phyloP scores from a whole-genome alignment of 2,113 vertebrate genomes.

The Nibea coibor region DNA sequence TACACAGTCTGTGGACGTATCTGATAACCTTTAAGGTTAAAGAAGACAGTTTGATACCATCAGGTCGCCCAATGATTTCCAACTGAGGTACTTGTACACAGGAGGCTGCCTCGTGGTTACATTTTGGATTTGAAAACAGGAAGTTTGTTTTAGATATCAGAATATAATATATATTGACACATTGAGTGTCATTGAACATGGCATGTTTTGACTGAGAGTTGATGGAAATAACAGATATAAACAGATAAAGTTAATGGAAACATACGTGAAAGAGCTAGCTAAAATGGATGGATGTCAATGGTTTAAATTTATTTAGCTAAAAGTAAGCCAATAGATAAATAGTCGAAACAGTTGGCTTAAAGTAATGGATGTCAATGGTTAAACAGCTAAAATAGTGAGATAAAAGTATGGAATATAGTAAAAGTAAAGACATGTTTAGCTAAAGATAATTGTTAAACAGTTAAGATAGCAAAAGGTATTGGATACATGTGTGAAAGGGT shows the following conservation, averaged over 20 bases:
- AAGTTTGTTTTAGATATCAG: too few relatives aligned
- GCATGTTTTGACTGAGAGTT: too few relatives aligned
- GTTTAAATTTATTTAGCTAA: not conserved
- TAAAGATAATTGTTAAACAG: not conserved
- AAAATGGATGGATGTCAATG: not conserved
- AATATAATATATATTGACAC: too few relatives aligned
- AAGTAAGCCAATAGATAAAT: not conserved
- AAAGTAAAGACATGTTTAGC: not conserved
- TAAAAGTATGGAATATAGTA: not conserved
- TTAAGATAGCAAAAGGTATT: not conserved
- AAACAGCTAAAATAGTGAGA: too few relatives aligned
- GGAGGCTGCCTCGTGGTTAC: too few relatives aligned
- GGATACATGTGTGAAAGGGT: not conserved
- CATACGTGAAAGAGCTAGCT: not conserved
- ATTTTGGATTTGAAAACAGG: too few relatives aligned
- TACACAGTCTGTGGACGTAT: not conserved
- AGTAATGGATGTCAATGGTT: too few relatives aligned
- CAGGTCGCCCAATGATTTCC: not conserved
- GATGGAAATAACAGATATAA: too few relatives aligned
- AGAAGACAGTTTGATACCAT: not conserved
- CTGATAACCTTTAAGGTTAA: not conserved
- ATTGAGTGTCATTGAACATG: too few relatives aligned
- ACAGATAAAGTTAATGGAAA: too few relatives aligned
- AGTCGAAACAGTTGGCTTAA: too few relatives aligned
- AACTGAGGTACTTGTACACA: not conserved